phyloP scores from a whole-genome alignment of 2,113 vertebrate genomes.

The Lepus americanus region DNA sequence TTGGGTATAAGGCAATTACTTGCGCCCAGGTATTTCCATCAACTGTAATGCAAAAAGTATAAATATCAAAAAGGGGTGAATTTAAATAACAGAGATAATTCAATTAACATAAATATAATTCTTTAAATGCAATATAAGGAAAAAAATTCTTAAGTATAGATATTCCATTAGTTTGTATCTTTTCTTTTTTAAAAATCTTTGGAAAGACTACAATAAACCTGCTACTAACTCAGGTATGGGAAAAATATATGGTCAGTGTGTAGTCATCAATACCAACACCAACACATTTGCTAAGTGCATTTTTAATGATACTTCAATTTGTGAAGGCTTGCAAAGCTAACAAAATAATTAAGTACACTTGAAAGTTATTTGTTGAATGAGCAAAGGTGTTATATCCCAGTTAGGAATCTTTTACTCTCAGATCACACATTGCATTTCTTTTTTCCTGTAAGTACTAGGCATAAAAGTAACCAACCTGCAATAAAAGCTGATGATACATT shows the following conservation, averaged over 20 bases:
- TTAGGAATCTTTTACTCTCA: neutral
- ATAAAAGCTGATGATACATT: neutral
- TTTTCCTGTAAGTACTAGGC: neutral
- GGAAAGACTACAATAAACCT: neutral
- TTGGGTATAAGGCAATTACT: conserved; percentile 98
- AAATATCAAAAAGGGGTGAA: conserved; percentile 48
- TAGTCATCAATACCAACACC: neutral
- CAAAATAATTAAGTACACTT: neutral
- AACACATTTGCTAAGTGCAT: conserved; percentile 4
- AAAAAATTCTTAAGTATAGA: conserved; percentile 23
- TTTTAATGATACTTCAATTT: conserved; percentile 47
- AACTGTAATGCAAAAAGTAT: conserved; percentile 89
- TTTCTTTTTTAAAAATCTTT: conserved; percentile 14
- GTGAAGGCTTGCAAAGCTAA: conserved; percentile 51
- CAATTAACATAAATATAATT: neutral
- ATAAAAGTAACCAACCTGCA: neutral
- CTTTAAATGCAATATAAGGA: conserved; percentile 43
- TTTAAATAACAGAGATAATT: conserved; percentile 50
- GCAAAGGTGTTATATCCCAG: neutral
- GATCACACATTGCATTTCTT: neutral
- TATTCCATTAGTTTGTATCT: neutral
- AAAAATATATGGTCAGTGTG: neutral
- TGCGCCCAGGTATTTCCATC: conserved; percentile 98
- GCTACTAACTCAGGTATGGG: neutral
- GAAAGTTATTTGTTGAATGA: neutral